Evolutionary conservation across 2,797 vertebrate genomes (phyloP).

Genomic region (Triplophysa yarkandensis): DNA sequence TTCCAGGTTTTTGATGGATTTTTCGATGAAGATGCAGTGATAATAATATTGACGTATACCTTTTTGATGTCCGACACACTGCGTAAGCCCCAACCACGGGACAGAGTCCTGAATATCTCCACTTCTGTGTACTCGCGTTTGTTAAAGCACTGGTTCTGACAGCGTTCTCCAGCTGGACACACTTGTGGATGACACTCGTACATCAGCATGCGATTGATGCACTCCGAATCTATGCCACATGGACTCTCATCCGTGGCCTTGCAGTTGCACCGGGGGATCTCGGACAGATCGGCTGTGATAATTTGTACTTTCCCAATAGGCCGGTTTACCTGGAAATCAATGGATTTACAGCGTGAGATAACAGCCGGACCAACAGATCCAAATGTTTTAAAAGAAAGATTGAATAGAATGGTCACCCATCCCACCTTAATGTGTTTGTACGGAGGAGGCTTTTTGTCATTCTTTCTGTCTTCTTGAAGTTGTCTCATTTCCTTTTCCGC

Average conservation of each 20-base stretch:
- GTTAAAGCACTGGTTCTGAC: conserved; percentile 95
- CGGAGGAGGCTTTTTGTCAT: conserved; percentile 96
- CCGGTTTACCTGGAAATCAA: conserved; percentile 83
- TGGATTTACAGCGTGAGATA: conserved; percentile 8
- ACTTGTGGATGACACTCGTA: conserved; percentile 97
- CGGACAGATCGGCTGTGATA: conserved; percentile 93
- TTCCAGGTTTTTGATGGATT: neutral
- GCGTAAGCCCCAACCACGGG: conserved; percentile 92
- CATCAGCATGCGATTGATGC: conserved; percentile 97
- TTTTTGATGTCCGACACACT: conserved; percentile 90
- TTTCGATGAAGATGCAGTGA: neutral
- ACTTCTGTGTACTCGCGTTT: conserved; percentile 92
- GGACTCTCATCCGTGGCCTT: conserved; percentile 92
- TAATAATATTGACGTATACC: conserved; percentile 66
- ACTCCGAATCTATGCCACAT: conserved; percentile 93
- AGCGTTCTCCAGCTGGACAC: conserved; percentile 88
- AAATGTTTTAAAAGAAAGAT: neutral
- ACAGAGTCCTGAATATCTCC: conserved; percentile 91
- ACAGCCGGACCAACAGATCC: neutral
- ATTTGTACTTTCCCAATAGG: conserved; percentile 95
- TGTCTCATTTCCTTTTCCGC: conserved; percentile 92
- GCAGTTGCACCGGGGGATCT: conserved; percentile 96
- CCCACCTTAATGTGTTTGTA: conserved; percentile 94
- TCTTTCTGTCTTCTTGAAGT: conserved; percentile 95
- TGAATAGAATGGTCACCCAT: neutral